Percentiles rank a stretch among this genome's conserved stretches.
Evolutionary conservation across 2,888 invertebrate genomes (phyloP).

Genomic region (Nephrotoma guestfalica): DNA sequence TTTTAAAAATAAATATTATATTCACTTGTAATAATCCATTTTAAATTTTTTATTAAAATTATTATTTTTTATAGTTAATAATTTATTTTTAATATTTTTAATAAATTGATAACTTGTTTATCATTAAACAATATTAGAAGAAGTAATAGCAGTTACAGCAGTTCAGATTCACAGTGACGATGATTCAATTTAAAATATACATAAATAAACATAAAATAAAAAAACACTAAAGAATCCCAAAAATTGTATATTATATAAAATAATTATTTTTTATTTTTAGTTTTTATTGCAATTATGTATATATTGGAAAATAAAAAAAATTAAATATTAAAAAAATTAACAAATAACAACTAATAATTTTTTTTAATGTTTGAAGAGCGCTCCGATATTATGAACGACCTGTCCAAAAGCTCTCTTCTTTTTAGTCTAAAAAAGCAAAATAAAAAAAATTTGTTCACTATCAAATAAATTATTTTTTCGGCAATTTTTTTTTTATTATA

Average conservation of each 20-base stretch:
- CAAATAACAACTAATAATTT: background rate
- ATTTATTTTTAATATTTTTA: background rate
- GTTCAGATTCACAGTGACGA: background rate
- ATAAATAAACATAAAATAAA: background rate
- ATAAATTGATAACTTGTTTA: background rate
- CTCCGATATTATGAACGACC: conserved; percentile 11
- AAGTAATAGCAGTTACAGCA: background rate
- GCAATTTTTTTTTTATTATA: conserved; percentile 1
- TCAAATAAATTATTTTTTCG: conserved; percentile 12
- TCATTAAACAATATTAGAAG: background rate
- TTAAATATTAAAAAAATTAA: background rate
- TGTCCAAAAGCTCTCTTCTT: conserved; percentile 13
- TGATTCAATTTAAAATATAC: background rate
- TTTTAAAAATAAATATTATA: background rate
- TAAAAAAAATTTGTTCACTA: conserved; percentile 3
- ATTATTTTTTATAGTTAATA: background rate
- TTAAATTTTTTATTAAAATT: background rate
- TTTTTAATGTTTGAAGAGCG: conserved; percentile 8
- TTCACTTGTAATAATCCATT: background rate
- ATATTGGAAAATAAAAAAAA: background rate
- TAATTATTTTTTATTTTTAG: background rate
- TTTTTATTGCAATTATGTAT: background rate
- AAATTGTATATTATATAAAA: background rate
- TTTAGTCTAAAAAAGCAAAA: conserved; percentile 10
- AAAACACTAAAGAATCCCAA: background rate